Evolutionary conservation across 1,140 invertebrate species (phyloP).

Genomic region (Pogonus chalceus): DNA sequence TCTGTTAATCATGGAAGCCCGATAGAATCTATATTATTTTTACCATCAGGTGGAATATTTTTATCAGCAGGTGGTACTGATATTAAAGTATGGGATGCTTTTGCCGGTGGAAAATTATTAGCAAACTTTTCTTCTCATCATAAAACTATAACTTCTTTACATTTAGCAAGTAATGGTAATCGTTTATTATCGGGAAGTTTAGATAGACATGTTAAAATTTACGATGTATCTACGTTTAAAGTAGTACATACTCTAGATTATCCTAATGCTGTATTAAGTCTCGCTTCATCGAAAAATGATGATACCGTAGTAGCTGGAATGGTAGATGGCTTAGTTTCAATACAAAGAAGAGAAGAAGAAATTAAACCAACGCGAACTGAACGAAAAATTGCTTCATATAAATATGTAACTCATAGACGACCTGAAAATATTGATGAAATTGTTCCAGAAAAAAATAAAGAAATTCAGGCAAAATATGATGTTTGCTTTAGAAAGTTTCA

Average conservation of each 20-base stretch:
- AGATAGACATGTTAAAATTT: slow-evolving; percentile 91
- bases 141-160: slow-evolving; percentile 83
- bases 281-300: slow-evolving; percentile 72
- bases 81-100: slow-evolving; percentile 88
- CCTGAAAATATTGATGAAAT: slow-evolving; percentile 42
- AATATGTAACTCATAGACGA: slow-evolving; percentile 43
- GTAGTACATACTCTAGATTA: slow-evolving; percentile 81
- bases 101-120: slow-evolving; percentile 74
- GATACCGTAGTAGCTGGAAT: slow-evolving; percentile 80
- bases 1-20: slow-evolving; percentile 81
- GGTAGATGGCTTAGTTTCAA: slow-evolving; percentile 83
- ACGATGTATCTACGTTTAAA: slow-evolving; percentile 79
- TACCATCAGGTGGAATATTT: slow-evolving; percentile 83
- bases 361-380: slow-evolving; percentile 33
- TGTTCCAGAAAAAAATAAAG: slow-evolving; percentile 36
- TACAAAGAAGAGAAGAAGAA: slow-evolving; percentile 62
- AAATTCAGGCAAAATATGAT: slow-evolving; percentile 54
- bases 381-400: slow-evolving; percentile 41
- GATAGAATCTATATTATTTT: slow-evolving; percentile 81
- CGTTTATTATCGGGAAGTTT: slow-evolving; percentile 81
- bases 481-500: slow-evolving; percentile 66
- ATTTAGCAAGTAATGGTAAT: slow-evolving; percentile 66
- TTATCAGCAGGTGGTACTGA: slow-evolving; percentile 85
- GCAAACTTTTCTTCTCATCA: slow-evolving; percentile 77
- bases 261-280: slow-evolving; percentile 80